Conservation (phyloP, 2,797 vertebrate species). For the Sarcophilus harrisii region DNA sequence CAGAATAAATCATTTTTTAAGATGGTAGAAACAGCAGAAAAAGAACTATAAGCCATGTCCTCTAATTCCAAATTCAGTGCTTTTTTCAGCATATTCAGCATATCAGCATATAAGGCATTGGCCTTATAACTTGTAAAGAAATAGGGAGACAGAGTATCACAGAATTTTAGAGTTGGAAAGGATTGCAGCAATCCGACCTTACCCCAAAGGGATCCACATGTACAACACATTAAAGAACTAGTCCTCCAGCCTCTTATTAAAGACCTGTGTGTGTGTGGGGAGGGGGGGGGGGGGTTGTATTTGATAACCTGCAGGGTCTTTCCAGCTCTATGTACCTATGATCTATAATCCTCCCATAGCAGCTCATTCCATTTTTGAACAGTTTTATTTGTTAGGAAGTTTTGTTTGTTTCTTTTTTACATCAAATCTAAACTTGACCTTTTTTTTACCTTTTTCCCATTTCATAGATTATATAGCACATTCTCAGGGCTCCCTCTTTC, state of each 20-base stretch:
- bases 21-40: neutral
- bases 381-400: neutral
- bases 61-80: neutral
- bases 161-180: neutral
- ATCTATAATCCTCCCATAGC: neutral
- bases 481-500: neutral
- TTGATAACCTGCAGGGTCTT: neutral
- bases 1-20: neutral
- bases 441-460: neutral
- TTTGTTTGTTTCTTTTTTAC: neutral
- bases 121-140: conserved; percentile 19
- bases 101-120: no score
- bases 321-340: neutral
- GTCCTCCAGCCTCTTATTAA: neutral
- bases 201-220: neutral
- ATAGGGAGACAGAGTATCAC: neutral
- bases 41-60: neutral
- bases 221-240: neutral
- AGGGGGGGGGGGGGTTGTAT: neutral
- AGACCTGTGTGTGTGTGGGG: neutral
- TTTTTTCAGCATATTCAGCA: neutral
- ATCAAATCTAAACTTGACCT: neutral
- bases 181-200: neutral
- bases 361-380: neutral
- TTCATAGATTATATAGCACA: neutral